Percentiles rank a stretch among this genome's conserved stretches.
phyloP scores from a whole-genome alignment of 2,113 vertebrate genomes.

The Hippolais icterina region DNA sequence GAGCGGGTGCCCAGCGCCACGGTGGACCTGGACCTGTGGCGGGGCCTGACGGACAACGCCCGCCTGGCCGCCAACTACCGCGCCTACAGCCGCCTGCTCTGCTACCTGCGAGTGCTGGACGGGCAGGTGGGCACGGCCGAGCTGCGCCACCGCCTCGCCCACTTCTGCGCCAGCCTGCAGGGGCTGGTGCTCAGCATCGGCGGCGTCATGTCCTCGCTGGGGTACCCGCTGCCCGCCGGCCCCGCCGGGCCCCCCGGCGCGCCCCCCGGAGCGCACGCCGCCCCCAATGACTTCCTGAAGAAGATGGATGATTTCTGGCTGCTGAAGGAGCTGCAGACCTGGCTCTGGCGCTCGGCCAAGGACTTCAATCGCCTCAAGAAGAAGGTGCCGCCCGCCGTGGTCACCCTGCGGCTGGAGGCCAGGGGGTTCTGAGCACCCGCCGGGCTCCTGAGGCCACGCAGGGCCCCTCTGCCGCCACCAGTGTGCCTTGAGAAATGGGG shows the following conservation, averaged over 20 bases:
- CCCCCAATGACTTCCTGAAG: slow-evolving; percentile 88
- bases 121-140: slow-evolving; percentile 84
- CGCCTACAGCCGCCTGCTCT: slow-evolving; percentile 92
- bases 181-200: slow-evolving; percentile 92
- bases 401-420: slow-evolving; percentile 71
- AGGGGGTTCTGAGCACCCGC: slow-evolving; percentile 63
- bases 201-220: slow-evolving; percentile 88
- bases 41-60: slow-evolving; percentile 89
- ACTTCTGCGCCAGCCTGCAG: slow-evolving; percentile 93
- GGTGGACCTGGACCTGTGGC: slow-evolving; percentile 90
- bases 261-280: slow-evolving; percentile 51
- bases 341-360: slow-evolving; percentile 95
- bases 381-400: slow-evolving; percentile 73
- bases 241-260: slow-evolving; percentile 23
- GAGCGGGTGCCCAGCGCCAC: slow-evolving; percentile 91
- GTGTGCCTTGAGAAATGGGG: not conserved
- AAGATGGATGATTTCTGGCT: slow-evolving; percentile 98
- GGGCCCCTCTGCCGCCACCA: not conserved
- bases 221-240: slow-evolving; percentile 80
- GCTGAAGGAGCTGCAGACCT: slow-evolving; percentile 94
- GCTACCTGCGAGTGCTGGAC: slow-evolving; percentile 87
- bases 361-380: slow-evolving; percentile 97
- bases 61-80: slow-evolving; percentile 92
- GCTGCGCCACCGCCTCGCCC: slow-evolving; percentile 87
- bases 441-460: not conserved